These are phyloP conservation scores for Dynastes maya DNA, from an alignment of 2,888 invertebrate genomes.

Conservation along the genomic window DNA sequence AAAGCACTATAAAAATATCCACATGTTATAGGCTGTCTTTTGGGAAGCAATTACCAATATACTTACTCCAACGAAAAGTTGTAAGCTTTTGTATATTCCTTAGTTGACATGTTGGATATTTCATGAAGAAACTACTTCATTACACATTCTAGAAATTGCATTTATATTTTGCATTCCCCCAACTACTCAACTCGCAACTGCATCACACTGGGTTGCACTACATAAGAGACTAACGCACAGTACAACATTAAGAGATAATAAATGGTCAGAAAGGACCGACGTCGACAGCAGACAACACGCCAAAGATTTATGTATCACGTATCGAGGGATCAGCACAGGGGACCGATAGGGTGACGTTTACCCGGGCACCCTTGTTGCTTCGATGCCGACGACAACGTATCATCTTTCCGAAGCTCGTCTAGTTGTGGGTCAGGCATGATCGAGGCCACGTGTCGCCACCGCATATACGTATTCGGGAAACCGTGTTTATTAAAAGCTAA, in stretches of 20 bases:
- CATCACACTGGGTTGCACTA: background rate
- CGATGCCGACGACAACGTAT: background rate
- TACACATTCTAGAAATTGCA: no score
- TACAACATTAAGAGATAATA: constrained; percentile 51
- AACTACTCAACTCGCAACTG: no score
- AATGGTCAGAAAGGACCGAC: constrained; percentile 42
- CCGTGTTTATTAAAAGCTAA: constrained; percentile 30
- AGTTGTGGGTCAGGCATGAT: background rate
- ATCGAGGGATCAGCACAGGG: background rate
- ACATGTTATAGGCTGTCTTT: no score
- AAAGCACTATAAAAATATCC: no score
- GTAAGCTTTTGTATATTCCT: no score
- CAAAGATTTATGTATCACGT: constrained; percentile 27
- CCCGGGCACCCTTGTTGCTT: background rate
- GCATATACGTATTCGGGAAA: background rate
- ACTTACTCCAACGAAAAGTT: no score
- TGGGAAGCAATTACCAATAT: no score
- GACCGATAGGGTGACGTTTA: background rate
- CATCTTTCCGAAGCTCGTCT: background rate
- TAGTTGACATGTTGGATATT: no score
- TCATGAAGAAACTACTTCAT: no score
- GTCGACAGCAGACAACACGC: constrained; percentile 38
- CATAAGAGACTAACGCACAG: constrained; percentile 5
- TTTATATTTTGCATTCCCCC: no score
- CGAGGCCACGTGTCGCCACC: background rate